A percentile compares a stretch with the other conserved stretches of the same genome.
These are phyloP conservation scores for Lepus oiostolus DNA, from an alignment of 2,797 vertebrate species.

Conservation along the genomic window DNA sequence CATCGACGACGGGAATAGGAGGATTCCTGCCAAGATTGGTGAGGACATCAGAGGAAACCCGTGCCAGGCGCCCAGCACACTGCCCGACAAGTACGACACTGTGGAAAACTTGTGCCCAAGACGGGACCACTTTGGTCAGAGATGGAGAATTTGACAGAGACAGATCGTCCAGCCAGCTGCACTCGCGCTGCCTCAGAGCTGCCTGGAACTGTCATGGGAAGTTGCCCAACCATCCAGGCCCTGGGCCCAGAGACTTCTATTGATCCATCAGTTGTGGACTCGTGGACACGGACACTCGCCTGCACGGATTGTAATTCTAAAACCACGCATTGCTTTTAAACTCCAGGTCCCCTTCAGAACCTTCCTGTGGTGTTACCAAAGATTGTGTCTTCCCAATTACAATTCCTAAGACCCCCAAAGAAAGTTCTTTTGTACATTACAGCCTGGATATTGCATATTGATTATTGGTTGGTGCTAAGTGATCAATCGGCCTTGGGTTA, in stretches of 20 bases:
- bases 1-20: neutral
- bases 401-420: neutral
- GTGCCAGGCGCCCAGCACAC: too few species aligned
- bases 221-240: neutral
- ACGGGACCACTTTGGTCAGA: neutral
- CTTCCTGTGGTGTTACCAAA: neutral
- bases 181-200: neutral
- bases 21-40: neutral
- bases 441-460: neutral
- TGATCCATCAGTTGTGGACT: neutral
- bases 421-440: neutral
- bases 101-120: neutral
- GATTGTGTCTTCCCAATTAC: neutral
- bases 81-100: neutral
- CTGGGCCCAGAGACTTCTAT: neutral
- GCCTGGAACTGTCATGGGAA: neutral
- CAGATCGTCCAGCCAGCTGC: neutral
- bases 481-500: neutral
- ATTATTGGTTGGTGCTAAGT: neutral
- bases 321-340: neutral
- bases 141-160: neutral
- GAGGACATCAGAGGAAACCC: neutral
- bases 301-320: neutral
- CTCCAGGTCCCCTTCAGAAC: neutral
- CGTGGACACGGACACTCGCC: neutral